Evolutionary conservation across 2,888 invertebrate genomes (phyloP).

Genomic region (Acrobasis suavella): DNA sequence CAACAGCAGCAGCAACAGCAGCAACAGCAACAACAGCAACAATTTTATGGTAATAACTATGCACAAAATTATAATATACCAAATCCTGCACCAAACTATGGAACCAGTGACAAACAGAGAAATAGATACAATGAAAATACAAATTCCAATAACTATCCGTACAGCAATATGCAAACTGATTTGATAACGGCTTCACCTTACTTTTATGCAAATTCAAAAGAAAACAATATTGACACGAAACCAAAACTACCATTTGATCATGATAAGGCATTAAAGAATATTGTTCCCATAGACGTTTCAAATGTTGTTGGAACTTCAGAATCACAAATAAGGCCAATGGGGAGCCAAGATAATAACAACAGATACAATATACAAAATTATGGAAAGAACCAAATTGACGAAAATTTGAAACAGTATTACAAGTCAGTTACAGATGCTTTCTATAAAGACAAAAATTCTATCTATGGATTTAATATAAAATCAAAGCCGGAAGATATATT

Average conservation of each 20-base stretch:
- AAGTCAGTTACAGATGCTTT: conserved; percentile 65
- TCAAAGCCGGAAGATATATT: conserved; percentile 58
- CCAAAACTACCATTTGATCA: conserved; percentile 71
- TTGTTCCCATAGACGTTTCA: conserved; percentile 73
- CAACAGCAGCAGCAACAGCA: conserved; percentile 60
- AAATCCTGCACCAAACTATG: not conserved
- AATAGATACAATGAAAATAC: conserved; percentile 50
- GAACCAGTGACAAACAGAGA: conserved; percentile 53
- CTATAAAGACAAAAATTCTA: conserved; percentile 71
- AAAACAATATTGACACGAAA: conserved; percentile 54
- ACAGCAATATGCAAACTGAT: conserved; percentile 54
- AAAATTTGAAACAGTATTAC: conserved; percentile 57
- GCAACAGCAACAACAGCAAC: conserved; percentile 40
- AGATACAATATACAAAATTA: conserved; percentile 49
- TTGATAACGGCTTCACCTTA: conserved; percentile 65
- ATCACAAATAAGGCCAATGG: conserved; percentile 44
- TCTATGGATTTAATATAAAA: conserved; percentile 65
- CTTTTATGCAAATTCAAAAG: conserved; percentile 53
- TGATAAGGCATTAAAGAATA: conserved; percentile 74
- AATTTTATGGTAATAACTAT: conserved; percentile 47
- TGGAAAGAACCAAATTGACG: conserved; percentile 60
- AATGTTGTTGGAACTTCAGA: conserved; percentile 68
- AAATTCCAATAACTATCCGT: conserved; percentile 45
- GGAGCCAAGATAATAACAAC: conserved; percentile 44
- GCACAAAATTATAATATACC: conserved; percentile 37